Conservation (phyloP, 2,888 invertebrate species). For the Cerceris ruficornis region DNA sequence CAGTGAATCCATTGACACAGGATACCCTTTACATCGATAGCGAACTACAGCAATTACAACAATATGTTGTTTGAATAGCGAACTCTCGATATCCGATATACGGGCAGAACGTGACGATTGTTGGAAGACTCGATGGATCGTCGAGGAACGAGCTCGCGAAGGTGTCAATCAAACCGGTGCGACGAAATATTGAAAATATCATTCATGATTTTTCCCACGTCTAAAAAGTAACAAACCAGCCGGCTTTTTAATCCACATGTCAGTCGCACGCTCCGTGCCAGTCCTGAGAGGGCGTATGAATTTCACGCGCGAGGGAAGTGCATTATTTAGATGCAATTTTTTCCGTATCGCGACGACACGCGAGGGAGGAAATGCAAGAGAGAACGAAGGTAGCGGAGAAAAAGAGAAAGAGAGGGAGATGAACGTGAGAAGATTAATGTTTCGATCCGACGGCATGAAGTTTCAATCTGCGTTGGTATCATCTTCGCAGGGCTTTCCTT, state of each 20-base stretch:
- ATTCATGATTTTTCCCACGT: background rate
- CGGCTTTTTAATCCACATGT: slow-evolving; percentile 46
- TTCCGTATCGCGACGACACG: slow-evolving; percentile 24
- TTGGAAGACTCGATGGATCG: background rate
- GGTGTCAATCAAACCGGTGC: slow-evolving; percentile 3
- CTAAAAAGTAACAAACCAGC: slow-evolving; percentile 19
- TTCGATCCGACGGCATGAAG: slow-evolving; percentile 34
- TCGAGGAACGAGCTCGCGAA: background rate
- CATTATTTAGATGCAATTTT: slow-evolving; percentile 66
- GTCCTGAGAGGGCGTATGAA: slow-evolving; percentile 30
- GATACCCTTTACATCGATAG: too few relatives aligned
- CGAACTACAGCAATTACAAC: background rate
- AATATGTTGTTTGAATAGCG: background rate
- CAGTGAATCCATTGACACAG: too few relatives aligned
- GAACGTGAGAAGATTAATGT: slow-evolving; percentile 51
- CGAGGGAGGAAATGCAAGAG: slow-evolving; percentile 16
- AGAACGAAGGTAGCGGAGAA: slow-evolving; percentile 10
- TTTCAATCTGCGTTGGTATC: slow-evolving; percentile 43
- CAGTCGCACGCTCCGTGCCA: slow-evolving; percentile 18
- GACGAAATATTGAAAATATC: slow-evolving; percentile 6
- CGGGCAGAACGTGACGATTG: too few relatives aligned
- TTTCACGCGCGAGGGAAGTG: slow-evolving; percentile 29
- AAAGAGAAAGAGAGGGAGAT: background rate
- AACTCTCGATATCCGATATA: background rate
- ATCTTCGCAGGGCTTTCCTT: slow-evolving; percentile 11